These are phyloP conservation scores for Pogonocherus hispidulus DNA, from an alignment of 2,888 invertebrate genomes.

Conservation along the genomic window DNA sequence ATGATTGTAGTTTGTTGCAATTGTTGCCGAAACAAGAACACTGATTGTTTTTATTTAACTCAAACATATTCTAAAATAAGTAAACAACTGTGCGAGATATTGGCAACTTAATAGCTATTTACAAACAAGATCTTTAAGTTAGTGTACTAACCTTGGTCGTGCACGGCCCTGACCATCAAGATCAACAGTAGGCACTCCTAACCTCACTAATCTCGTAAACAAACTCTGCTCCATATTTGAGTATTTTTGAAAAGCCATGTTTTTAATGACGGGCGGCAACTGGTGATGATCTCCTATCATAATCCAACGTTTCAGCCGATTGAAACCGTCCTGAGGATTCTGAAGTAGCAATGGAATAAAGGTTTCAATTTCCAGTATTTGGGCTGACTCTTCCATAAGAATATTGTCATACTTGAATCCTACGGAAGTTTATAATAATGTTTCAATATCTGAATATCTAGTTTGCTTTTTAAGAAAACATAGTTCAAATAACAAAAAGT, in stretches of 20 bases:
- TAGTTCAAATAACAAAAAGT: no score
- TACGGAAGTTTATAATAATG: conserved; percentile 7
- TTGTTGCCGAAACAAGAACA: no score
- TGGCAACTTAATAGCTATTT: background rate
- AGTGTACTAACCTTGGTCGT: conserved; percentile 76
- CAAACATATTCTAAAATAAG: no score
- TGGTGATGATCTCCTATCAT: conserved; percentile 99
- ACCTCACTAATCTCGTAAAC: conserved; percentile 94
- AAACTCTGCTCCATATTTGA: conserved; percentile 99
- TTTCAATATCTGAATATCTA: background rate
- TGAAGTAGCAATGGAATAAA: conserved; percentile 99
- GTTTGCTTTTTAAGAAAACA: no score
- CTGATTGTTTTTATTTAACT: no score
- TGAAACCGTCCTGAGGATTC: conserved; percentile 96
- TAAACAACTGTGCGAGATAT: no score
- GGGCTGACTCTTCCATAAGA: conserved; percentile 98
- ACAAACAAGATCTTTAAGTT: background rate
- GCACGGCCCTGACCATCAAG: conserved; percentile 98
- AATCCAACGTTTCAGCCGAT: conserved; percentile 98
- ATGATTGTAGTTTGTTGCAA: no score
- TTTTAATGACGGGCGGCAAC: conserved; percentile 98
- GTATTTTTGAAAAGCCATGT: conserved; percentile 99
- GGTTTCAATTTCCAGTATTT: conserved; percentile 99
- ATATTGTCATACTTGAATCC: conserved; percentile 99
- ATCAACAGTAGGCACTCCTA: conserved; percentile 97